Conservation (phyloP, 2,888 invertebrate genomes). For the Drosophila sordidula region DNA sequence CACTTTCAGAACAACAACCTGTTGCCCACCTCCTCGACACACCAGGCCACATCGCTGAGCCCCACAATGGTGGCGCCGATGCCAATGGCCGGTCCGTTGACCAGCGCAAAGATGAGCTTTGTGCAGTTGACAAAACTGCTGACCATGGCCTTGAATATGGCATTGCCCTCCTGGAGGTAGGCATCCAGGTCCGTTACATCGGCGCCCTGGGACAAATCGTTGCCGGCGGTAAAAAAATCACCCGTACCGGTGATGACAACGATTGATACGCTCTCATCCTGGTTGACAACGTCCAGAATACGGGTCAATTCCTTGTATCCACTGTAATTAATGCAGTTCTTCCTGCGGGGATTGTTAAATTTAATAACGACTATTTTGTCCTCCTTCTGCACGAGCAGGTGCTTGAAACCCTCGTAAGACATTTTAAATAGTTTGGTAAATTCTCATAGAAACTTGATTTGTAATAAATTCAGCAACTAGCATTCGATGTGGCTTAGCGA, state of each 20-base stretch:
- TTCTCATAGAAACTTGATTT: too few species aligned
- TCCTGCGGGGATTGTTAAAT: conserved; percentile 91
- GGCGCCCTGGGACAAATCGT: conserved; percentile 59
- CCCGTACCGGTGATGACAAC: conserved; percentile 89
- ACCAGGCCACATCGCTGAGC: conserved; percentile 95
- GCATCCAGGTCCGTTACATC: conserved; percentile 56
- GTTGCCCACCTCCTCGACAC: conserved; percentile 83
- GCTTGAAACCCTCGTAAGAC: conserved; percentile 64
- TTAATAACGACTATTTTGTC: conserved; percentile 87
- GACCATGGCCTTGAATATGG: conserved; percentile 88
- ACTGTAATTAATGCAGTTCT: conserved; percentile 90
- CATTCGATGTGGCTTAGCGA: too few species aligned
- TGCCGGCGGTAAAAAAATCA: conserved; percentile 81
- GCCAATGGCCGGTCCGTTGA: conserved; percentile 98
- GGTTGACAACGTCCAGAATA: conserved; percentile 89
- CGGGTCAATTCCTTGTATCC: conserved; percentile 89
- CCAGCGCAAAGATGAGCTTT: conserved; percentile 93
- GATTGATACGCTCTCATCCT: conserved; percentile 88
- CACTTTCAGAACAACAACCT: conserved; percentile 75
- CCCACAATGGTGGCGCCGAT: conserved; percentile 91
- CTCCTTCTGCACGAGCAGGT: conserved; percentile 81
- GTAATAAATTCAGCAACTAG: too few species aligned
- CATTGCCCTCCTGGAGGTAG: conserved; percentile 73
- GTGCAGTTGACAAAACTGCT: conserved; percentile 90
- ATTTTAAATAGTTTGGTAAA: conserved; percentile 32